Evolutionary conservation across 2,888 invertebrate genomes (phyloP), one percentile per base, ranked within the genome.

Genomic region (Drosophila glabriapex): DNA sequence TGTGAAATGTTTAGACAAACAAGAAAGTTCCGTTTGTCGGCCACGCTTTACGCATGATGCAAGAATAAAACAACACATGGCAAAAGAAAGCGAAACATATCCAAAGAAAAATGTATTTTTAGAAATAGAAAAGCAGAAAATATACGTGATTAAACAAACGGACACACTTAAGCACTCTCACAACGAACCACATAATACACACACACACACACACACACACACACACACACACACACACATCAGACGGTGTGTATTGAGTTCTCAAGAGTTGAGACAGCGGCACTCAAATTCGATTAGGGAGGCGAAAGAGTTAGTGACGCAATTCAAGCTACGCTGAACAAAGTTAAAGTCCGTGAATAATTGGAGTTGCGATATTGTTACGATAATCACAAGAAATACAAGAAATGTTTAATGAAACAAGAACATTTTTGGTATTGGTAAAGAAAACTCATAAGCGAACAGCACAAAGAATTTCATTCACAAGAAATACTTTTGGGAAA

Each of bases 71-170:
- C 12, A 60, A 25, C 65, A 59, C 29, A 25, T 35, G 53, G 28
- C 50, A 16, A 73, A 58, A 66, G 65, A 76, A 76, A 76, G 71
- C 68, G 43, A 59, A 78, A 52, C 64, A 74, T 63, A 81, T 65
- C 73, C 70, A 73, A 78, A 78, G 82, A 52, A 37, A 67, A 9
- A 59, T 71, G 16, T 80, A 80, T 80, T 78, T 80, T 71, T 78
- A 80, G 80, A 65, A 68, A 46, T 29, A 2, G 49, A 39, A 56
- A 19, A 9, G 16, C 46, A 25, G 9, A 73, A 58, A 60, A 66
- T 68, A 63, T 73, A 72, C 72, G 85, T 82, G 90, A 80, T 87
- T 80, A 85, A 80, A 80, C 68, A 72, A 67, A 67, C 85, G 68
- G 61, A 84, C 89, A 83, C 74, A 74, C 68, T 69, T 67, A 60